phyloP scores from a whole-genome alignment of 2,797 vertebrate genomes.

The Artibeus jamaicensis region DNA sequence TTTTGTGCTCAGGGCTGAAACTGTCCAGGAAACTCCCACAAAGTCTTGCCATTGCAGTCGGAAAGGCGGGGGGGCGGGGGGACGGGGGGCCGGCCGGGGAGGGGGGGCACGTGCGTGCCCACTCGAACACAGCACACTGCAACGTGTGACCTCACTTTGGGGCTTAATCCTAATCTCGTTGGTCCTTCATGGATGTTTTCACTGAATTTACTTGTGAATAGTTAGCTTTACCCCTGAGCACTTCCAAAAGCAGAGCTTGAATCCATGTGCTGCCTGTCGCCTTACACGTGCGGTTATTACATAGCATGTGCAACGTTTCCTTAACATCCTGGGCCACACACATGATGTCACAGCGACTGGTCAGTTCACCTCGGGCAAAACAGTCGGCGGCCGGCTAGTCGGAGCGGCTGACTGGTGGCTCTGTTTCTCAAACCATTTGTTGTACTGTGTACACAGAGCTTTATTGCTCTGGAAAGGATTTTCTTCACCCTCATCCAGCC shows the following conservation, averaged over 20 bases:
- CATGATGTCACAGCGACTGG: neutral
- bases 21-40: neutral
- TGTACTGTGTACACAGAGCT: neutral
- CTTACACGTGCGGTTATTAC: neutral
- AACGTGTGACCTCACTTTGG: neutral
- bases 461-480: neutral
- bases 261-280: neutral
- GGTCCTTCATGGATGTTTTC: neutral
- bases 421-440: neutral
- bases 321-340: neutral
- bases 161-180: neutral
- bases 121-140: neutral
- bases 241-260: neutral
- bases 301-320: neutral
- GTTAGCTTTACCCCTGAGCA: neutral
- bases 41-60: neutral
- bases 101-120: fast-evolving
- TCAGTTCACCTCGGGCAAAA: neutral
- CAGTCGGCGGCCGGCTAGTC: neutral
- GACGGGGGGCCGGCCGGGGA: too few species aligned
- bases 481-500: neutral
- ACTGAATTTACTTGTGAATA: neutral
- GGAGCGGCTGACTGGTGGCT: neutral
- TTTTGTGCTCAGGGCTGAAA: neutral
- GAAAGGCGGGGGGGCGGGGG: neutral